Evolutionary conservation across 2,888 invertebrate species (phyloP).

Genomic region (Xanthorhoe spadicearia): DNA sequence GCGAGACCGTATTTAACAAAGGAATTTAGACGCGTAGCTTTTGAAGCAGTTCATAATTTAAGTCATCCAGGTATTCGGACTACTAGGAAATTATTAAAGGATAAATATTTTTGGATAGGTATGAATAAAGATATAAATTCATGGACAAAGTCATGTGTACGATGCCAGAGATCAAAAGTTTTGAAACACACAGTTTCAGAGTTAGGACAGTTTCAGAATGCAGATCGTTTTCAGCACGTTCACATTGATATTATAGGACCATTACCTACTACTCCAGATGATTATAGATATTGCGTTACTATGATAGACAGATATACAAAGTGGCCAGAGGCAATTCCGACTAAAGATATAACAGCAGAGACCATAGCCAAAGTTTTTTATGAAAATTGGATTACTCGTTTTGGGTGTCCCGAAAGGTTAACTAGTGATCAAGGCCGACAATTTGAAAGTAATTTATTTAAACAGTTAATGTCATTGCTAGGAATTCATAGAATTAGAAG

Average conservation of each 20-base stretch:
- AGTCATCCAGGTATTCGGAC: no score
- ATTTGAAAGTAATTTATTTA: no score
- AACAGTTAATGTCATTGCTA: no score
- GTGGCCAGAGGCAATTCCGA: conserved; percentile 46
- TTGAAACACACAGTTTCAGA: conserved; percentile 31
- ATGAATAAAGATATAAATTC: conserved; percentile 14
- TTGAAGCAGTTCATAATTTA: conserved; percentile 15
- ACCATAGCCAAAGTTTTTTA: conserved; percentile 38
- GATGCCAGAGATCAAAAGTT: conserved; percentile 36
- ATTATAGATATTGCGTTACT: conserved; percentile 41
- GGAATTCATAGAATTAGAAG: no score
- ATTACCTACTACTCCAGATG: conserved; percentile 33
- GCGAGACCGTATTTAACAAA: conserved; percentile 29
- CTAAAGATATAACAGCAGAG: conserved; percentile 39
- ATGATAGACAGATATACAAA: conserved; percentile 43
- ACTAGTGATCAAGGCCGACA: no score
- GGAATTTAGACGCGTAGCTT: conserved; percentile 14
- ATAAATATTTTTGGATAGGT: conserved; percentile 21
- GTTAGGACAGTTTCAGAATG: conserved; percentile 14
- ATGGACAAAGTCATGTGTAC: conserved; percentile 33
- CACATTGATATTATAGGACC: conserved; percentile 42
- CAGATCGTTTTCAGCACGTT: conserved; percentile 35
- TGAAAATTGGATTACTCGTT: conserved; percentile 38
- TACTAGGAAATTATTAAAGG: conserved; percentile 6
- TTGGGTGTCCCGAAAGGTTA: conserved; percentile 27